Evolutionary conservation across 2,888 invertebrate species (phyloP).

Genomic region (Pseudanteris insignis): DNA sequence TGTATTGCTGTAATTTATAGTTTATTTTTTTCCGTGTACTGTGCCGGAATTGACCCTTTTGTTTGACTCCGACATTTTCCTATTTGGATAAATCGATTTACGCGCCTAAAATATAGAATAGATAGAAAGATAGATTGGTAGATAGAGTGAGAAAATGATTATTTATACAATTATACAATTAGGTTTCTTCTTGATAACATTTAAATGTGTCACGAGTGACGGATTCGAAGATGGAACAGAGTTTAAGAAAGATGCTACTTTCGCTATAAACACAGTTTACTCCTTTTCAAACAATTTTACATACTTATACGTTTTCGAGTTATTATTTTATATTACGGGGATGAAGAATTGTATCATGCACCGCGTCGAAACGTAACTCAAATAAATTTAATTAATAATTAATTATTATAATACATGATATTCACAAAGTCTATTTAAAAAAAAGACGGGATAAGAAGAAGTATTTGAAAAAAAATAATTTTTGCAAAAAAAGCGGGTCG

Average conservation of each 20-base stretch:
- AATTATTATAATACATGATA: slow-evolving; percentile 67
- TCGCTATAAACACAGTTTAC: slow-evolving; percentile 32
- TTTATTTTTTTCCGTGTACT: too few species aligned
- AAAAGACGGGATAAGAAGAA: slow-evolving; percentile 50
- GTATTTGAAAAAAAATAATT: slow-evolving; percentile 33
- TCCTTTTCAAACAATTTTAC: slow-evolving; percentile 23
- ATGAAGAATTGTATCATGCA: slow-evolving; percentile 45
- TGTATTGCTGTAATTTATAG: too few species aligned
- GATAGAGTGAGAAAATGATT: slow-evolving; percentile 32
- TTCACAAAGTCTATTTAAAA: slow-evolving; percentile 65
- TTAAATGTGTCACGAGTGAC: slow-evolving; percentile 56
- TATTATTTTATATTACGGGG: slow-evolving; percentile 13
- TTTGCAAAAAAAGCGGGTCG: slow-evolving; percentile 12
- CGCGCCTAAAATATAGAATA: slow-evolving; percentile 29
- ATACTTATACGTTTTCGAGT: slow-evolving; percentile 22
- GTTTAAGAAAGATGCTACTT: slow-evolving; percentile 29
- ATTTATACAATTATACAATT: slow-evolving; percentile 65
- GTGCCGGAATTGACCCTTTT: too few species aligned
- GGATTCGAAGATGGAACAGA: slow-evolving; percentile 46
- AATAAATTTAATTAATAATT: slow-evolving; percentile 65
- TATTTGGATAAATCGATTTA: slow-evolving; percentile 31
- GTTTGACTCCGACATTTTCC: too few species aligned
- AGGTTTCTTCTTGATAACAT: slow-evolving; percentile 55
- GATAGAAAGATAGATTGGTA: slow-evolving; percentile 19
- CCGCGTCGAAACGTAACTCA: slow-evolving; percentile 62